phyloP scores from a whole-genome alignment of 2,888 invertebrate species.

The Mythimna albipuncta region DNA sequence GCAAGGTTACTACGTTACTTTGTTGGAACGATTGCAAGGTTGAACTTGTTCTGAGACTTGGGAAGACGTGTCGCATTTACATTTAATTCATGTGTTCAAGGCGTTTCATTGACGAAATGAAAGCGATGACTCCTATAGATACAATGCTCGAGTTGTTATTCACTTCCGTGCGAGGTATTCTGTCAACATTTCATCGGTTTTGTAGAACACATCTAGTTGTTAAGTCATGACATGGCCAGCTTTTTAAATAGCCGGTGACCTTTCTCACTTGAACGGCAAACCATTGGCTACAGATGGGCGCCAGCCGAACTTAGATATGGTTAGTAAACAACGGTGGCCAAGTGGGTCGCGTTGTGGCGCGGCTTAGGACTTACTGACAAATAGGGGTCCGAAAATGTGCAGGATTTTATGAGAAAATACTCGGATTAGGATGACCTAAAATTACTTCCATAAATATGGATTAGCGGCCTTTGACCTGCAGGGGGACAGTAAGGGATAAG shows the following conservation, averaged over 20 bases:
- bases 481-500: neutral
- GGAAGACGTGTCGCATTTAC: slow-evolving; percentile 16
- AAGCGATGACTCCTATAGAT: slow-evolving; percentile 26
- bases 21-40: slow-evolving; percentile 6
- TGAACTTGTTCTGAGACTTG: neutral
- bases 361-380: slow-evolving; percentile 19
- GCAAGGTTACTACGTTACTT: slow-evolving; percentile 2
- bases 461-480: neutral
- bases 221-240: slow-evolving; percentile 20
- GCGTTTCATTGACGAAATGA: slow-evolving; percentile 35
- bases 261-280: slow-evolving; percentile 20
- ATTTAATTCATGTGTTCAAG: slow-evolving; percentile 30
- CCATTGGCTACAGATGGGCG: slow-evolving; percentile 18
- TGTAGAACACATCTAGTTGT: slow-evolving; percentile 11
- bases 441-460: slow-evolving; percentile 12
- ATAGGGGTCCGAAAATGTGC: slow-evolving; percentile 15
- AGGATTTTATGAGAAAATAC: neutral
- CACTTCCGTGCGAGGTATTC: slow-evolving; percentile 10
- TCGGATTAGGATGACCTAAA: slow-evolving; percentile 16
- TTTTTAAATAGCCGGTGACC: slow-evolving; percentile 23
- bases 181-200: slow-evolving; percentile 3
- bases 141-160: neutral
- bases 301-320: slow-evolving; percentile 28
- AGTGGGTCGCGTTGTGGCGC: slow-evolving; percentile 30
- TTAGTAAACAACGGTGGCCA: slow-evolving; percentile 21